Percentiles rank a stretch among this genome's conserved stretches.
phyloP scores from a whole-genome alignment of 1,140 invertebrate species.

The Whitmania pigra region DNA sequence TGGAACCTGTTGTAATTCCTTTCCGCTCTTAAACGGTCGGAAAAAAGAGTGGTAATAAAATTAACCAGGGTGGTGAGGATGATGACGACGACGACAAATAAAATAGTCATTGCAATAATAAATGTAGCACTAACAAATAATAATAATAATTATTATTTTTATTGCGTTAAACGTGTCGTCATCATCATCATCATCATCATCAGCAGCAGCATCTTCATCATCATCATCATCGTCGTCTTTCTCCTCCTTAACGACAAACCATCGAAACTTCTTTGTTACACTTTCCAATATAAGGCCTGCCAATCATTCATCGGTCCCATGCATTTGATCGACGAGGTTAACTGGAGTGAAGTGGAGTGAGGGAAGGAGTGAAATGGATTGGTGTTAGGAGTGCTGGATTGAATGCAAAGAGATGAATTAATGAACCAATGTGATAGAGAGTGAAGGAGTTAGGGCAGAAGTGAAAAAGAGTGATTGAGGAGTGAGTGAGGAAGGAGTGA shows the following conservation, averaged over 20 bases:
- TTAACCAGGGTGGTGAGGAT: background rate
- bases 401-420: no score
- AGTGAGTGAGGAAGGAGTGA: no score
- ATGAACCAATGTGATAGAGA: background rate
- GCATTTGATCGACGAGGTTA: conserved; percentile 58
- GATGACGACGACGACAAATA: background rate
- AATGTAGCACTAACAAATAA: conserved; percentile 49
- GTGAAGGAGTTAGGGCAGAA: background rate
- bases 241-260: conserved; percentile 48
- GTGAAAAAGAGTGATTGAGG: background rate
- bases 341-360: conserved; percentile 29
- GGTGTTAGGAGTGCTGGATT: conserved; percentile 45
- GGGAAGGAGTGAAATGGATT: no score
- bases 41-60: no score
- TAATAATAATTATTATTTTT: conserved; percentile 64
- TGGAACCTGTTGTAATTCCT: no score
- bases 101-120: background rate
- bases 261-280: conserved; percentile 64
- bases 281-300: conserved; percentile 61
- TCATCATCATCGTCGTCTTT: conserved; percentile 26
- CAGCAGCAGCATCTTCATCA: background rate
- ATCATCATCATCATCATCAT: background rate
- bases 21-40: no score
- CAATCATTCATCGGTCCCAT: conserved; percentile 56
- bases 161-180: conserved; percentile 32